Evolutionary conservation across 2,113 vertebrate genomes (phyloP).

Genomic region (Crotalus tigris): DNA sequence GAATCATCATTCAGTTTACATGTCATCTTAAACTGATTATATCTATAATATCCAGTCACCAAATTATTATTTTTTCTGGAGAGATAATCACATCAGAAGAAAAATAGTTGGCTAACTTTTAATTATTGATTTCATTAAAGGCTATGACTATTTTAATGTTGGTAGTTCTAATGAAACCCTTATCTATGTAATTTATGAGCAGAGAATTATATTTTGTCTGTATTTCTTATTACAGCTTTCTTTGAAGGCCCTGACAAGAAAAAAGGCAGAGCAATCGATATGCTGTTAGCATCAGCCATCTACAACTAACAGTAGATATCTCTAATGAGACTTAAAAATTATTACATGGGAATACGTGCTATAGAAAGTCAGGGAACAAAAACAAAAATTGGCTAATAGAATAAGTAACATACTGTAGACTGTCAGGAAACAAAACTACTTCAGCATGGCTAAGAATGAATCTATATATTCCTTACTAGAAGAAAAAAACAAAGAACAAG

Average conservation of each 20-base stretch:
- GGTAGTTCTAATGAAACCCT: conserved; percentile 21
- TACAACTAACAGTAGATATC: background rate
- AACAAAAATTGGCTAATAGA: background rate
- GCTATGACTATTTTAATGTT: background rate
- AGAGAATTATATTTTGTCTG: background rate
- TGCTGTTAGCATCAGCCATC: background rate
- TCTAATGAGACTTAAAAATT: background rate
- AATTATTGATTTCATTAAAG: conserved; percentile 15
- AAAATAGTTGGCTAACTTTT: background rate
- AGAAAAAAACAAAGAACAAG: background rate
- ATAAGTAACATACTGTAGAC: background rate
- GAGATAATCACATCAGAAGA: background rate
- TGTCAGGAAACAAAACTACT: background rate
- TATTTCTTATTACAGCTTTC: conserved; percentile 2
- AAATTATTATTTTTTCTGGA: conserved; percentile 15
- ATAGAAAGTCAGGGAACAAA: background rate
- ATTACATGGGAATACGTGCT: background rate
- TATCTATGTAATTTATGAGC: conserved; percentile 19
- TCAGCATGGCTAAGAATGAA: background rate
- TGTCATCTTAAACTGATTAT: background rate
- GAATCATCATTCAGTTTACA: background rate
- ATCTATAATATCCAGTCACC: conserved; percentile 2
- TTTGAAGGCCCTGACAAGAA: background rate
- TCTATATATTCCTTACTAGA: background rate
- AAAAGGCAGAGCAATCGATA: background rate